Base-by-base conservation (phyloP, 1,140 invertebrate species). In the Marisa cornuarietis region DNA sequence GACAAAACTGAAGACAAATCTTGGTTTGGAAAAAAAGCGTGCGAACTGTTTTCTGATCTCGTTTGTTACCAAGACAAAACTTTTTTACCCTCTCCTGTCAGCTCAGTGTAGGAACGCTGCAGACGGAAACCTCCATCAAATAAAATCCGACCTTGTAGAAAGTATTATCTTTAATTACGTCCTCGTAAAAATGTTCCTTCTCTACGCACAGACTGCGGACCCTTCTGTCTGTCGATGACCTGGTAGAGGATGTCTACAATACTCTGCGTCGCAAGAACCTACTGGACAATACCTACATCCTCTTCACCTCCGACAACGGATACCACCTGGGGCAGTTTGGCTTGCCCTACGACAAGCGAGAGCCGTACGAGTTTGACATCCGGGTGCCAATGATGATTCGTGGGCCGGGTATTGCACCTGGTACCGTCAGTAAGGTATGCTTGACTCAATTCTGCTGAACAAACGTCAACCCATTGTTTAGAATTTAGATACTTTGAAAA, bases 241-340 rank as follows among this genome's bases (percentile, higher is more conserved):
- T 97, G 91, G 94, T 97, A 3, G 92, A 92, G 18, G 91, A 91
- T 77, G 87, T 97, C 14, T 87, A 96, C 20, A 83, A 91, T 1
- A 86, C 91, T 42, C 87, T 96, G 66, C 90, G 93, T 65, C 83
- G 89, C 7, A 88, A 91, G 22, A 87, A 92, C 14, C 58, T 94
- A 3, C 86, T 96, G 11, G 89, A 95, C 9, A 92, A 95, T 83
- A 97, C 96, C 7, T 96, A 95, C 86, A 87, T 97, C 1, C 93
- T 97, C 68, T 96, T 94, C 85, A 95, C 95, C 0, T 96, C 96
- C 0, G 96, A 97, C 88, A 96, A 97, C 91, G 96, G 96, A 71
- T 97, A 94, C 91, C 96, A 97, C 91, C 91, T 97, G 85, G 95
- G 96, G 66, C 96, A 97, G 91, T 96, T 96, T 90, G 94, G 94